Base-by-base conservation (phyloP, 2,113 vertebrate species). In the Oceanodroma tethys region DNA sequence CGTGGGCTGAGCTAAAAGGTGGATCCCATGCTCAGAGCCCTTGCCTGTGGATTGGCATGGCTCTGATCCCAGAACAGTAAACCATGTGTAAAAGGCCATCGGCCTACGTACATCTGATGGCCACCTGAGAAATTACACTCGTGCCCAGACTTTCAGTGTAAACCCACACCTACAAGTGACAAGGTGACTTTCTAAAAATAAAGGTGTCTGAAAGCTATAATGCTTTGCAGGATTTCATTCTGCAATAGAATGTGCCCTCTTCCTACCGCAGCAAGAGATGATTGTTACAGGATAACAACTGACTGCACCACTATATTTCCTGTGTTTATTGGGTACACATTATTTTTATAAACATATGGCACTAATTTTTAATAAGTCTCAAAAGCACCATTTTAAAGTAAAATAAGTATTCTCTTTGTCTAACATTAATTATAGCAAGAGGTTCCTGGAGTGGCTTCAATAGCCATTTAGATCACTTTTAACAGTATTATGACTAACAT, bases 351-450 rank as follows among this genome's bases (percentile, higher is more conserved):
- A 95, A 94, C 90, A 75, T 40, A 65, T 29, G 62, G 76, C 55
- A 80, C 63, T 80, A 47, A n/a, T 53, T 86, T 87, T 72, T 84
- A 93, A 83, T 62, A 56, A 90, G 91, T 71, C 86, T 95, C 73
- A 81, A 81, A 95, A 88, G 73, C 53, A 88, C 34, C 40, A 75
- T 81, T 93, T 88, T 63, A 40, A 88, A 81, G 60, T 32, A 60
- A 88, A 96, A 88, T 93, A 90, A 97, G 48, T 78, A 92, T 92
- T 90, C 36, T 84, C 88, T 92, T 90, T 93, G 85, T 93, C 80
- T 93, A 71, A 34, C 9, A 40, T 62, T 86, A 96, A 96, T 94
- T 88, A 95, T 42, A 96, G 80, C 59, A 79, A 78, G 55, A 91
- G n/a, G 30, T 88, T 90, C 76, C 62, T 76, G 72, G 80, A 92